Conservation (phyloP, 1,140 invertebrate genomes). For the Probaryconus sp. region DNA sequence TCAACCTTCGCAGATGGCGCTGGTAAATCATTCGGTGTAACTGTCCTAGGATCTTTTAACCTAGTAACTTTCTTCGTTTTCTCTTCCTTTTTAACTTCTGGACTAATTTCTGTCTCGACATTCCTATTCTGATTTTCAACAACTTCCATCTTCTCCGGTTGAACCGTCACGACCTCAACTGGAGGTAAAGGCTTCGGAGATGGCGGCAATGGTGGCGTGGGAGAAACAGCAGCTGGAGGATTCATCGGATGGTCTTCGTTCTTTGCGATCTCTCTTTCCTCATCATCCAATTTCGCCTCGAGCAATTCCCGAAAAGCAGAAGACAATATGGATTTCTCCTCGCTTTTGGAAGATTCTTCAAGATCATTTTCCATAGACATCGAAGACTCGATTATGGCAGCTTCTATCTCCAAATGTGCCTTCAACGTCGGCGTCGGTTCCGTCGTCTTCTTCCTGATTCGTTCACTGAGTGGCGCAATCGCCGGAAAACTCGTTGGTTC, state of each 20-base stretch:
- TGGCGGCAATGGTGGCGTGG: no score
- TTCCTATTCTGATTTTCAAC: conserved; percentile 13
- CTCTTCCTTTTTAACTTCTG: conserved; percentile 11
- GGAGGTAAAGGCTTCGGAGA: no score
- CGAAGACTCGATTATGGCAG: conserved; percentile 74
- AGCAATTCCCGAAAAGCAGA: conserved; percentile 69
- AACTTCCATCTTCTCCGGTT: no score
- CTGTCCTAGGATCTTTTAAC: conserved; percentile 75
- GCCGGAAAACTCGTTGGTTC: conserved; percentile 42
- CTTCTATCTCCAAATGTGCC: conserved; percentile 71
- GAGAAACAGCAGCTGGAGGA: no score
- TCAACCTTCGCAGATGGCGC: conserved; percentile 62
- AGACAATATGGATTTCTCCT: conserved; percentile 70
- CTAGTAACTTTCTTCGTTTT: conserved; percentile 46
- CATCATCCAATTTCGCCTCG: conserved; percentile 69
- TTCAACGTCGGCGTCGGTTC: conserved; percentile 55
- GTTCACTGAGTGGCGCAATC: conserved; percentile 74
- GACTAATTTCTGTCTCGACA: neutral
- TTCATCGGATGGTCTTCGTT: no score
- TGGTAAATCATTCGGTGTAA: conserved; percentile 71
- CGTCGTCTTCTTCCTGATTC: conserved; percentile 72
- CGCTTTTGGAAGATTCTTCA: conserved; percentile 51
- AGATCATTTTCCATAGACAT: conserved; percentile 67
- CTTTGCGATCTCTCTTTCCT: conserved; percentile 12
- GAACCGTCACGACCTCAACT: no score